A percentile compares a stretch with the other conserved stretches of the same genome.
These are phyloP conservation scores for Stenopsyche tienmushanensis DNA, from an alignment of 1,140 invertebrate genomes.

Conservation along the genomic window DNA sequence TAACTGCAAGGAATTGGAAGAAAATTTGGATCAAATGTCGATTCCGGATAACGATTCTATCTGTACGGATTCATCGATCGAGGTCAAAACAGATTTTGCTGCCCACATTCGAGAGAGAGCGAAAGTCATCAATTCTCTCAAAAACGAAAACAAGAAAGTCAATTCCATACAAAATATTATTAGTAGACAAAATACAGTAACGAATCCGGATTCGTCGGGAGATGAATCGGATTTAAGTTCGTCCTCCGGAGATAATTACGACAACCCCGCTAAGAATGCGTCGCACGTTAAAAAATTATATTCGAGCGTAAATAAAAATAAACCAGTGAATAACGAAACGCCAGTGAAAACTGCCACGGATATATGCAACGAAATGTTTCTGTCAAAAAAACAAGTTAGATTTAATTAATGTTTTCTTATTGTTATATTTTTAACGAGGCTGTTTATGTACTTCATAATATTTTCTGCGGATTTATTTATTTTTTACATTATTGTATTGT, in stretches of 20 bases:
- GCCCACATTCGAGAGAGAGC: conserved; percentile 34
- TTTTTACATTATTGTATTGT: neutral
- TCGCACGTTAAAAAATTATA: neutral
- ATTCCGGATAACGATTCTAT: conserved; percentile 1
- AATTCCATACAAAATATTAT: conserved; percentile 19
- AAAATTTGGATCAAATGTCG: neutral
- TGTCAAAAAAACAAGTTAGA: conserved; percentile 22
- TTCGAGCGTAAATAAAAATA: conserved; percentile 6
- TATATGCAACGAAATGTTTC: neutral
- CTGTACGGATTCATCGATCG: conserved; percentile 17
- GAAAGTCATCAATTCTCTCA: conserved; percentile 32
- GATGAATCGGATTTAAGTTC: conserved; percentile 27
- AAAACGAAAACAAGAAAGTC: conserved; percentile 31
- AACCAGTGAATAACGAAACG: neutral
- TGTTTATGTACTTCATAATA: neutral
- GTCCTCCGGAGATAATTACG: conserved; percentile 20
- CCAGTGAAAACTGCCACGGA: neutral
- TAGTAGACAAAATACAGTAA: neutral
- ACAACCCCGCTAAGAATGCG: neutral
- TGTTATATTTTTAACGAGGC: neutral
- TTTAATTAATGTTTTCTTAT: conserved; percentile 18
- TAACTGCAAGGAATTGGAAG: conserved; percentile 12
- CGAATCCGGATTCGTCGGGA: neutral
- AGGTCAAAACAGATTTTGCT: conserved; percentile 29
- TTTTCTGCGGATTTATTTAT: too few species aligned